Percentiles rank a stretch among this genome's conserved stretches.
Evolutionary conservation across 2,113 vertebrate genomes (phyloP).

Genomic region (Erythrocercus mccallii): DNA sequence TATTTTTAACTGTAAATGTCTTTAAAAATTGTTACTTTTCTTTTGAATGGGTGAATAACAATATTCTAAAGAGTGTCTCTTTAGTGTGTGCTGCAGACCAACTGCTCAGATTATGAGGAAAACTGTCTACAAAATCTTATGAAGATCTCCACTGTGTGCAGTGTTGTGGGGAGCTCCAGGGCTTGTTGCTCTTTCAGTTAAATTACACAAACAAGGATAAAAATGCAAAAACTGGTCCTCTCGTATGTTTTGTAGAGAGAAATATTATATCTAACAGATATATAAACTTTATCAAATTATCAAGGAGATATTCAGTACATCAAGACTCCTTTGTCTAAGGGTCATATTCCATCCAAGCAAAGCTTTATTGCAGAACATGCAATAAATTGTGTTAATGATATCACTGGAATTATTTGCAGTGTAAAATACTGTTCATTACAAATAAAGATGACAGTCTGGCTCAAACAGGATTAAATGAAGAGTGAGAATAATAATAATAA

Average conservation of each 20-base stretch:
- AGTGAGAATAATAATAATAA: not conserved
- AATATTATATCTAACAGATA: not conserved
- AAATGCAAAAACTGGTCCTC: not conserved
- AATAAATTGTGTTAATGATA: not conserved
- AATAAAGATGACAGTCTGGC: not conserved
- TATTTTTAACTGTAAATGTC: not conserved
- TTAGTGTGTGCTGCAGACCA: not conserved
- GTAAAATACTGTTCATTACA: not conserved
- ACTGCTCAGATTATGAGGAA: not conserved
- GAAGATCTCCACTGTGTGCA: not conserved
- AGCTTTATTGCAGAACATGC: not conserved
- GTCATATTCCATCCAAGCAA: not conserved
- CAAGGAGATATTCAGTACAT: not conserved
- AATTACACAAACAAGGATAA: not conserved
- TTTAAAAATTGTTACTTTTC: not conserved
- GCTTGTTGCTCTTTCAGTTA: not conserved
- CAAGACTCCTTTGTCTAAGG: not conserved
- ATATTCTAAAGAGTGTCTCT: not conserved
- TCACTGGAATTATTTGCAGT: not conserved
- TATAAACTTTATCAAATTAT: not conserved
- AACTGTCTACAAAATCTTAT: not conserved
- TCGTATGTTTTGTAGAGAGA: not conserved
- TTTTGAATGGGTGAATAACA: not conserved
- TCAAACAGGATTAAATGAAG: not conserved
- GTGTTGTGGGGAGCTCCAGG: not conserved